Evolutionary conservation across 2,888 invertebrate species (phyloP).

Genomic region (Aethes cnicana): DNA sequence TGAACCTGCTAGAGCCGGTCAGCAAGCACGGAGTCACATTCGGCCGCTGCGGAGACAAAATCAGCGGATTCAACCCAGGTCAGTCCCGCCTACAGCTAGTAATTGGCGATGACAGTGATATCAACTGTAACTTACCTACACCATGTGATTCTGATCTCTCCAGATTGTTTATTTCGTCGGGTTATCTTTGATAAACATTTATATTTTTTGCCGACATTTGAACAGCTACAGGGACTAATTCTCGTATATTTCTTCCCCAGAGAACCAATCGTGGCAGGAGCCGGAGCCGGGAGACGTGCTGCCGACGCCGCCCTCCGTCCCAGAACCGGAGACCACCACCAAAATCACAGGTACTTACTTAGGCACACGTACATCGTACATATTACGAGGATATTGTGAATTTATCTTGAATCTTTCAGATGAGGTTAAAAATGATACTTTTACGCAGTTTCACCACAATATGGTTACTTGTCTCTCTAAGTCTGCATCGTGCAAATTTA

Average conservation of each 20-base stretch:
- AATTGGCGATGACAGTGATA: not conserved
- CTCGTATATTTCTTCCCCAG: conserved; percentile 35
- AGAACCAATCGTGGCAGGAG: conserved; percentile 43
- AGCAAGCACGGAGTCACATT: conserved; percentile 59
- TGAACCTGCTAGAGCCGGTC: conserved; percentile 63
- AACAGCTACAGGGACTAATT: too few relatives aligned
- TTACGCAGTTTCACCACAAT: too few relatives aligned
- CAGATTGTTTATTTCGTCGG: too few relatives aligned
- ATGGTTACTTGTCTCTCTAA: too few relatives aligned
- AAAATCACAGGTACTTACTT: not conserved
- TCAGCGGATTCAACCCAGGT: conserved; percentile 65
- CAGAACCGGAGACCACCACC: conserved; percentile 26
- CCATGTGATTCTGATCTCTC: too few relatives aligned
- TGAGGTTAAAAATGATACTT: too few relatives aligned
- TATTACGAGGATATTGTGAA: too few relatives aligned
- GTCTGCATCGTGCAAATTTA: too few relatives aligned
- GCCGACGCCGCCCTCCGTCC: conserved; percentile 41
- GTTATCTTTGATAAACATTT: too few relatives aligned
- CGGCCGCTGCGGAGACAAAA: conserved; percentile 57
- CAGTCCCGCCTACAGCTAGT: not conserved
- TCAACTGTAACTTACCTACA: not conserved
- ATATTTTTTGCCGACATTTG: too few relatives aligned
- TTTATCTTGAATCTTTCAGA: too few relatives aligned
- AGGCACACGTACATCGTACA: too few relatives aligned
- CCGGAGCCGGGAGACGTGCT: conserved; percentile 46